These are phyloP conservation scores for Tribolium castaneum DNA, from an alignment of 1,140 invertebrate species.

Conservation along the genomic window DNA sequence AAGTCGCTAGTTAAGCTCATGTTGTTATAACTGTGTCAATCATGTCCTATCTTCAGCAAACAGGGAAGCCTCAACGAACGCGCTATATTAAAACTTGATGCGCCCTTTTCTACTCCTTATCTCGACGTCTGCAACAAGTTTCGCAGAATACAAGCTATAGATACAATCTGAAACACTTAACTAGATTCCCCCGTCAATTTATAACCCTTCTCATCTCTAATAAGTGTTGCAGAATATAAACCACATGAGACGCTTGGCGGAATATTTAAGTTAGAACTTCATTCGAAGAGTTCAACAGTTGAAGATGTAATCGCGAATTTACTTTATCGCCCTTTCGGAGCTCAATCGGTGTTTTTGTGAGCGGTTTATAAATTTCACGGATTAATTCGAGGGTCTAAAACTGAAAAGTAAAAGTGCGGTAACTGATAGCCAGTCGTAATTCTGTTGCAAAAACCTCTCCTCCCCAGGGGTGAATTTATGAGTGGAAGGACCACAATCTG, in stretches of 20 bases:
- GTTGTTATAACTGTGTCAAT: slow-evolving; percentile 34
- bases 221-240: background rate
- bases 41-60: slow-evolving; percentile 29
- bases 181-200: slow-evolving; percentile 21
- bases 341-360: background rate
- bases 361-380: background rate
- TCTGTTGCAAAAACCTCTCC: slow-evolving; percentile 19
- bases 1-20: slow-evolving; percentile 12
- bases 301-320: too few relatives aligned
- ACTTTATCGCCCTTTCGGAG: too few relatives aligned
- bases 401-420: slow-evolving; percentile 20
- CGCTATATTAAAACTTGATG: slow-evolving; percentile 23
- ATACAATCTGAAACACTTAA: slow-evolving; percentile 34
- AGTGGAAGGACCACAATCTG: slow-evolving; percentile 1
- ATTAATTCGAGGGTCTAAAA: slow-evolving; percentile 1
- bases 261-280: too few relatives aligned
- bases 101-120: slow-evolving; percentile 28
- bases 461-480: background rate
- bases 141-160: slow-evolving; percentile 18
- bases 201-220: slow-evolving; percentile 23
- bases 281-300: too few relatives aligned
- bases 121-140: slow-evolving; percentile 31
- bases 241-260: background rate
- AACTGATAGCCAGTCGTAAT: slow-evolving; percentile 12
- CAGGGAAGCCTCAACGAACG: slow-evolving; percentile 17